A percentile compares a stretch with the other conserved stretches of the same genome.
These are phyloP conservation scores for Dilophus febrilis DNA, from an alignment of 2,888 invertebrate genomes.

Conservation along the genomic window DNA sequence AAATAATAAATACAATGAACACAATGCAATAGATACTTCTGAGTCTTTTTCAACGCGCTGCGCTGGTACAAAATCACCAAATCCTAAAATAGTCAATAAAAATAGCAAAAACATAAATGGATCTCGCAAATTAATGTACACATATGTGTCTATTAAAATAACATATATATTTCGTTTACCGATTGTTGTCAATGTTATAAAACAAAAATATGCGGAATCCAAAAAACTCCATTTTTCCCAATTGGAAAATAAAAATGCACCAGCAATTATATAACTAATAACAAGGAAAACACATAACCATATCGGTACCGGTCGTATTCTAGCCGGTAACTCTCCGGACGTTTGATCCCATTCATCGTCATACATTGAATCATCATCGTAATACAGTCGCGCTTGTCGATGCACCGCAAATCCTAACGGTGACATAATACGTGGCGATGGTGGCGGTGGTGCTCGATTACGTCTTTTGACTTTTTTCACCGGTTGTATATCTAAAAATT, in stretches of 20 bases:
- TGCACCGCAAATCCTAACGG: slow-evolving; percentile 48
- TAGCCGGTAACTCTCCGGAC: slow-evolving; percentile 25
- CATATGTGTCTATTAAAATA: background rate
- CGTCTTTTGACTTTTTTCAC: slow-evolving; percentile 13
- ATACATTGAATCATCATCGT: slow-evolving; percentile 42
- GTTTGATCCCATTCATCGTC: slow-evolving; percentile 35
- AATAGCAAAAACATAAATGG: background rate
- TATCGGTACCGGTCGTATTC: slow-evolving; percentile 59
- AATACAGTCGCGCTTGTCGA: slow-evolving; percentile 32
- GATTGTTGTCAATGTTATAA: slow-evolving; percentile 83
- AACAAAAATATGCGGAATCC: slow-evolving; percentile 85
- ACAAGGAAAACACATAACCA: slow-evolving; percentile 80
- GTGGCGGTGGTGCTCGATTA: slow-evolving; percentile 19
- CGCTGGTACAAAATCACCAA: slow-evolving; percentile 82
- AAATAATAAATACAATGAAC: slow-evolving; percentile 81
- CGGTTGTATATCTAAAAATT: slow-evolving; percentile 19
- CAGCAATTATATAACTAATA: slow-evolving; percentile 75
- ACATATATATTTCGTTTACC: slow-evolving; percentile 26
- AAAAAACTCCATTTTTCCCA: slow-evolving; percentile 80
- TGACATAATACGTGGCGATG: slow-evolving; percentile 47
- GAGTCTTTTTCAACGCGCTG: slow-evolving; percentile 33
- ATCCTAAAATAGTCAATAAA: slow-evolving; percentile 36
- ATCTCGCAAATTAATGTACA: too few relatives aligned
- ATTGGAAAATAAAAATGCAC: slow-evolving; percentile 66
- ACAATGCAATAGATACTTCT: slow-evolving; percentile 50